phyloP scores from a whole-genome alignment of 2,797 vertebrate species.

The Crenuchus spilurus region DNA sequence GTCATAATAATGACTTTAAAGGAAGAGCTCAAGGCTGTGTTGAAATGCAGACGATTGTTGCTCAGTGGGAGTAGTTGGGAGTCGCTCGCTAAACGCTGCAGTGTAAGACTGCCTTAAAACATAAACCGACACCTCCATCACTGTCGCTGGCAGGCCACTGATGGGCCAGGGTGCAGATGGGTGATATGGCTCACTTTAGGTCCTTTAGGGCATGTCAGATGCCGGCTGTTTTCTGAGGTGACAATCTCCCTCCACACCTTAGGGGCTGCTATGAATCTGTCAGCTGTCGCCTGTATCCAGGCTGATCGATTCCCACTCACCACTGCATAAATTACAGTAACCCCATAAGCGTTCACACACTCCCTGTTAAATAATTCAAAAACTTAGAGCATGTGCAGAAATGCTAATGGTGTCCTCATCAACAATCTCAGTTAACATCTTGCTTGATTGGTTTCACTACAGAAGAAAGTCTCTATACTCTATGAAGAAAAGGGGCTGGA shows the following conservation, averaged over 20 bases:
- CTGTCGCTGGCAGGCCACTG: slow-evolving; percentile 32
- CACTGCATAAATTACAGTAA: slow-evolving; percentile 43
- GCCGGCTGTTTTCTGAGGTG: slow-evolving; percentile 44
- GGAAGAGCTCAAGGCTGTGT: neutral
- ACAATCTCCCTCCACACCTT: slow-evolving; percentile 42
- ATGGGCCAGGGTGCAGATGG: slow-evolving; percentile 29
- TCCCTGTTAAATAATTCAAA: slow-evolving; percentile 53
- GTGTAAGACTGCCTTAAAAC: neutral
- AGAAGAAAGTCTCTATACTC: neutral
- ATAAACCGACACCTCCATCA: slow-evolving; percentile 2
- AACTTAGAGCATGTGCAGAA: slow-evolving; percentile 30
- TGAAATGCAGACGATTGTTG: neutral
- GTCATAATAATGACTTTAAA: neutral
- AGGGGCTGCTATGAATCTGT: slow-evolving; percentile 44
- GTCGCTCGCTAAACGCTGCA: slow-evolving; percentile 9
- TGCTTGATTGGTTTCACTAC: neutral
- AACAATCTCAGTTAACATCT: slow-evolving; percentile 26
- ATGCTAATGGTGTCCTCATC: slow-evolving; percentile 22
- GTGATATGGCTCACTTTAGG: slow-evolving; percentile 11
- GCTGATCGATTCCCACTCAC: slow-evolving; percentile 37
- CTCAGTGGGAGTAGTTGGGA: neutral
- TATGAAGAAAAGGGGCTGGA: no score
- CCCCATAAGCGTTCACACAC: slow-evolving; percentile 47
- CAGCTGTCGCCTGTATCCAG: slow-evolving; percentile 47
- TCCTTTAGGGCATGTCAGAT: slow-evolving; percentile 37